Evolutionary conservation across 2,113 vertebrate genomes (phyloP), one percentile per base, ranked within the genome.

Genomic region (Xenopus tropicalis): DNA sequence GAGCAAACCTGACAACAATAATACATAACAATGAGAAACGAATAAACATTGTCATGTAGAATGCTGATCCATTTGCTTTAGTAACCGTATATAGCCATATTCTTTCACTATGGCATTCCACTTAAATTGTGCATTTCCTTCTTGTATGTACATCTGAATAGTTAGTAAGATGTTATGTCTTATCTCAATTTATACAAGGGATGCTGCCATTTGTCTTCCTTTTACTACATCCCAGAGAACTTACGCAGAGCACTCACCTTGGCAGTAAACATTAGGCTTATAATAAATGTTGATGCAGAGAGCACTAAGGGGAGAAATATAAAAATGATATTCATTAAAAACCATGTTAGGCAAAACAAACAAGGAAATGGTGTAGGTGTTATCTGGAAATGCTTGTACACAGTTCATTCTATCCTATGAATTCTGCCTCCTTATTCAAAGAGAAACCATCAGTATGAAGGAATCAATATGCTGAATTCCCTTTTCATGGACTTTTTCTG

Each of bases 171-270:
- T 37, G 65, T 66, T 37, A 72, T 72, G 65, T 72, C 61, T 72
- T 23, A 43, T 51, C 43, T 66, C 65, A 51, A 66, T 72, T 72
- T 72, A 62, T 66, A 57, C 63, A 66, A 44, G 52, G 65, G 65
- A 57, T 58, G 62, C 62, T 14, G 24, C 62, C 64, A 66, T 65
- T 52, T 23, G 13, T 42, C 61, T 72, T 8, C 9, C 23, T 72
- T 25, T 72, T 72, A 43, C 46, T 65, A 42, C 44, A 29, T 24
- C 25, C 29, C 22, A n/a, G 14, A 14, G 14, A 17, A 48, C 46
- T 8, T 48, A 48, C 11, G 46, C 16, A 52, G 66, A 72, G 42
- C 62, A 24, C 48, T 22, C 14, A 72, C 61, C 51, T 72, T 56
- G 25, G 20, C 44, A 20, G 69, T 71, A 22, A 62, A 12, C 21